Evolutionary conservation across 2,797 vertebrate species (phyloP).

Genomic region (Pachyuromys duprasi): DNA sequence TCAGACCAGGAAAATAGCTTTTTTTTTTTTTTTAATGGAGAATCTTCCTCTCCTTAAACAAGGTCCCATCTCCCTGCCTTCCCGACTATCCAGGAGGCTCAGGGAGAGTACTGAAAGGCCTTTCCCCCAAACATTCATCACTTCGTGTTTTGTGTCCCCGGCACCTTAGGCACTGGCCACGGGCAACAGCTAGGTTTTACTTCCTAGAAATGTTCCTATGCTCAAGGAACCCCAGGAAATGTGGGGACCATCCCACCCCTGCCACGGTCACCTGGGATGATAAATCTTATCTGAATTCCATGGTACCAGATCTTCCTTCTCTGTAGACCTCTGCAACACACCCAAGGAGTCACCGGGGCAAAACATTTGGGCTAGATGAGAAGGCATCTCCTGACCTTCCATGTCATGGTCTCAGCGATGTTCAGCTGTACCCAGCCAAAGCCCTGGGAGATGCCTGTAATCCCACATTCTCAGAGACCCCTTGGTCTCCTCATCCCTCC

Average conservation of each 20-base stretch:
- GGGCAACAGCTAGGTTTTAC: background rate
- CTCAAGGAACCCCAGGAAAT: background rate
- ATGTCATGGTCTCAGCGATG: background rate
- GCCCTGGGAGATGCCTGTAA: background rate
- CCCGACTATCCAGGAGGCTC: background rate
- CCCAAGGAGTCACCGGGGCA: background rate
- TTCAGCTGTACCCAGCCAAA: background rate
- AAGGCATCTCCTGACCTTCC: background rate
- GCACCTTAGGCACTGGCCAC: background rate
- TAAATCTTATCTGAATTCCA: background rate
- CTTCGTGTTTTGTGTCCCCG: background rate
- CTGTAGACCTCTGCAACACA: background rate
- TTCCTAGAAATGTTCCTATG: background rate
- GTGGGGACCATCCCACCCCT: background rate
- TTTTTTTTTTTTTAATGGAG: background rate
- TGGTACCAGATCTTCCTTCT: background rate
- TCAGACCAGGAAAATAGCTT: background rate
- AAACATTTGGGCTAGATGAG: background rate
- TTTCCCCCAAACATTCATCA: background rate
- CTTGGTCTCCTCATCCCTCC: too few species aligned
- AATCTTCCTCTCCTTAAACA: background rate
- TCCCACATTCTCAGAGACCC: background rate
- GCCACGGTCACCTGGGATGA: background rate
- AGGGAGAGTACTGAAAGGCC: background rate
- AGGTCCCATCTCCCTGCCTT: background rate